These are phyloP conservation scores for Odiellus spinosus DNA, from an alignment of 2,888 invertebrate species.

Conservation along the genomic window DNA sequence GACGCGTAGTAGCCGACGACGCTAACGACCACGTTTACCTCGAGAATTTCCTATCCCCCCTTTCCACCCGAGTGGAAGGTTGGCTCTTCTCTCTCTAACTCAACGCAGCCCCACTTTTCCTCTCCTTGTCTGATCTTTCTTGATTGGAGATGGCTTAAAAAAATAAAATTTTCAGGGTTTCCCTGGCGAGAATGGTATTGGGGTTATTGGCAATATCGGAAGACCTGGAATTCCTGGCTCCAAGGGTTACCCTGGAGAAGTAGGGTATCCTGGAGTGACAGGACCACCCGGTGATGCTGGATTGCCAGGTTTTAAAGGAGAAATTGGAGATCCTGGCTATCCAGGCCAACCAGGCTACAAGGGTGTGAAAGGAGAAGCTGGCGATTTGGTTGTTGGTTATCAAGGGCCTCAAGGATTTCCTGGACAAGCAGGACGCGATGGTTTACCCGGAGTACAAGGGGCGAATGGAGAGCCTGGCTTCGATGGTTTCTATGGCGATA, in stretches of 20 bases:
- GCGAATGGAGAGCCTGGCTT: constrained; percentile 30
- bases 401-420: constrained; percentile 1
- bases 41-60: too few relatives aligned
- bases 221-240: constrained; percentile 11
- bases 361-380: constrained; percentile 7
- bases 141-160: too few relatives aligned
- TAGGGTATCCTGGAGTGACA: constrained; percentile 11
- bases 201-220: constrained; percentile 9
- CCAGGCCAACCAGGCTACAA: constrained; percentile 8
- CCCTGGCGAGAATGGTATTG: constrained; percentile 13
- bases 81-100: too few relatives aligned
- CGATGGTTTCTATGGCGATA: constrained; percentile 33
- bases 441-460: constrained; percentile 20
- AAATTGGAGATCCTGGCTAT: constrained; percentile 9
- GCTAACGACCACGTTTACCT: too few relatives aligned
- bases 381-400: constrained; percentile 3
- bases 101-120: too few relatives aligned
- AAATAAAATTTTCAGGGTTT: constrained; percentile 2
- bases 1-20: too few relatives aligned
- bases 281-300: constrained; percentile 12
- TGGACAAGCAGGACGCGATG: constrained; percentile 14
- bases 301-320: constrained; percentile 11
- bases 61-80: too few relatives aligned
- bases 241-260: constrained; percentile 13
- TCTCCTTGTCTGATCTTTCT: too few relatives aligned